A percentile compares a stretch with the other conserved stretches of the same genome.
Evolutionary conservation across 2,113 vertebrate species (phyloP).

Genomic region (Microcebus ravelobensis): DNA sequence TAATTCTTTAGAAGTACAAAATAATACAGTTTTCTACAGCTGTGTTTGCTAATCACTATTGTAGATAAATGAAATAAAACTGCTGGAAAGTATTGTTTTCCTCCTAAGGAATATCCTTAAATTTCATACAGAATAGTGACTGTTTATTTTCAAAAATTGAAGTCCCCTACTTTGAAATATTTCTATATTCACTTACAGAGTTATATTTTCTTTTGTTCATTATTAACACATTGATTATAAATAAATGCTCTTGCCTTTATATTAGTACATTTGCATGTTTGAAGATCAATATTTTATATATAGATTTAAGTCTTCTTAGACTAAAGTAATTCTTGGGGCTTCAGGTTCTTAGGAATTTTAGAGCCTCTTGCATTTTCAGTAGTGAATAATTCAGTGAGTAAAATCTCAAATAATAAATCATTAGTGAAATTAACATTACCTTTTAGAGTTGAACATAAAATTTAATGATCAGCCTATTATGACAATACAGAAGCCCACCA

Average conservation of each 20-base stretch:
- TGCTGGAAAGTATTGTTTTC: constrained; percentile 31
- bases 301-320: background rate
- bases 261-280: background rate
- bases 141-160: background rate
- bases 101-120: background rate
- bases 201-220: background rate
- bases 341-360: background rate
- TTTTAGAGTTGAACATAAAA: background rate
- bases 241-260: background rate
- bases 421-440: background rate
- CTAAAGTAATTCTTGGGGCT: background rate
- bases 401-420: background rate
- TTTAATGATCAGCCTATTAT: background rate
- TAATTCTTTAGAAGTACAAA: constrained; percentile 31
- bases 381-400: background rate
- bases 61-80: constrained; percentile 47
- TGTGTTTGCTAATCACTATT: constrained; percentile 25
- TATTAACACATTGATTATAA: background rate
- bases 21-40: constrained; percentile 29
- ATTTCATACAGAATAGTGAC: background rate
- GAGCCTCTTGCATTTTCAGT: background rate
- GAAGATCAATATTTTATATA: background rate
- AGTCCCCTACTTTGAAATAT: background rate
- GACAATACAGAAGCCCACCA: background rate
- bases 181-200: background rate